Base-by-base conservation (phyloP, 2,113 vertebrate species). In the Ammodytes dubius region DNA sequence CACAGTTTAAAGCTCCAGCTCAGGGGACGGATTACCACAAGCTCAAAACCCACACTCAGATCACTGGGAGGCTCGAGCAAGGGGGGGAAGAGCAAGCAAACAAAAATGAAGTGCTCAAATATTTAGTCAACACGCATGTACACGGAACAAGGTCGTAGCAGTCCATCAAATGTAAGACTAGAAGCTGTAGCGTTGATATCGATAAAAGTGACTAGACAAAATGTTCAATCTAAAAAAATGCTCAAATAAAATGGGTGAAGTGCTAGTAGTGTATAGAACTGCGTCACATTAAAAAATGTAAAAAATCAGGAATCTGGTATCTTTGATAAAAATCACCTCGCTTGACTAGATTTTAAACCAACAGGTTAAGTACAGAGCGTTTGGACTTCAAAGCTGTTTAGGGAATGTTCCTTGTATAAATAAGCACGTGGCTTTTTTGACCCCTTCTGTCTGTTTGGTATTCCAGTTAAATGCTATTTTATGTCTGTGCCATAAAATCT, bases 81-180 rank as follows among this genome's bases (percentile, higher is more conserved):
- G 40, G 59, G 63, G 40, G 59, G 57, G 9, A 58, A 77, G 68
- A 83, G 80, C 70, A 63, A 74, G 69, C 78, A 81, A 83, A 85
- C 81, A 75, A 49, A 84, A 82, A 70, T 73, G 58, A 83, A 85
- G 64, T 69, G n/a, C 58, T 50, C 73, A 76, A 81, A 91, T 85
- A 86, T 85, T 86, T 64, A 82, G 56, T 71, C 43, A 43, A 27
- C 54, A n/a, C 19, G 52, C 66, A 70, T 4, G 3, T 19, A 43
- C 50, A 39, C 5, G 7, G 58, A 74, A 46, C 70, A 81, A 84
- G 75, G 85, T 83, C 74, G 60, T n/a, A 19, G 67, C 5, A n/a
- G 54, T 47, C 81, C 52, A 81, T 84, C 59, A 68, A 66, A 84
- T 88, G 45, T 54, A 61, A 39, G 56, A 56, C 14, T 5, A 27